Percentiles rank a stretch among this genome's conserved stretches.
phyloP scores from a whole-genome alignment of 2,888 invertebrate species.

The Polydrusus tereticollis region DNA sequence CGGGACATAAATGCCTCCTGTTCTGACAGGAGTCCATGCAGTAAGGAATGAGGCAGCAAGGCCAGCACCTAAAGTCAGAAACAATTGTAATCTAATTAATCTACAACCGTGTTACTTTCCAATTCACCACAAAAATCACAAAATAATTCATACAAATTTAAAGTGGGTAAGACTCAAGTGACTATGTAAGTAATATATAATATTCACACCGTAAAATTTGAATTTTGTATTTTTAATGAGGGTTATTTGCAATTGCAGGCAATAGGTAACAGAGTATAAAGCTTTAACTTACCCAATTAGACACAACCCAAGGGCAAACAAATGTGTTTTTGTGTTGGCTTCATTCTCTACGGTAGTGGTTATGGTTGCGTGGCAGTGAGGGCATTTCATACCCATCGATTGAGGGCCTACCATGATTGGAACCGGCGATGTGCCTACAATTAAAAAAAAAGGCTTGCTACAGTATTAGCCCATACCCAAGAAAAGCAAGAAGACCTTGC shows the following conservation, averaged over 20 bases:
- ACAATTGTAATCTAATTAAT: no score
- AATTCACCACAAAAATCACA: no score
- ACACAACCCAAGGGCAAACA: slow-evolving; percentile 67
- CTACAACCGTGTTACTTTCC: no score
- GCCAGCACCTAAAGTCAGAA: slow-evolving; percentile 64
- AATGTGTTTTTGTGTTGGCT: slow-evolving; percentile 68
- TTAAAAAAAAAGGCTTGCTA: slow-evolving; percentile 44
- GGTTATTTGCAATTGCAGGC: no score
- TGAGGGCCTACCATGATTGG: slow-evolving; percentile 61
- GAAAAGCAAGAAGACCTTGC: no score
- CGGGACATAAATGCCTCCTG: slow-evolving; percentile 68
- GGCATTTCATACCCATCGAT: slow-evolving; percentile 65
- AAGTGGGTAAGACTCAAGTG: no score
- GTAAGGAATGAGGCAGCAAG: slow-evolving; percentile 67
- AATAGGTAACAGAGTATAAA: no score
- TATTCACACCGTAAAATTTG: no score
- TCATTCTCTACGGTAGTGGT: slow-evolving; percentile 64
- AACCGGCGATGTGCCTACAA: slow-evolving; percentile 30
- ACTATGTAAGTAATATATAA: no score
- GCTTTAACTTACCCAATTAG: slow-evolving; percentile 64
- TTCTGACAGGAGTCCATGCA: slow-evolving; percentile 67
- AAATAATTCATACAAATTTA: no score
- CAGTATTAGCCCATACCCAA: no score
- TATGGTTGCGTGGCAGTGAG: slow-evolving; percentile 66
- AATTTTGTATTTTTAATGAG: no score